A percentile compares a stretch with the other conserved stretches of the same genome.
Conservation (phyloP, 1,140 invertebrate genomes). For the Lepidurus arcticus region DNA sequence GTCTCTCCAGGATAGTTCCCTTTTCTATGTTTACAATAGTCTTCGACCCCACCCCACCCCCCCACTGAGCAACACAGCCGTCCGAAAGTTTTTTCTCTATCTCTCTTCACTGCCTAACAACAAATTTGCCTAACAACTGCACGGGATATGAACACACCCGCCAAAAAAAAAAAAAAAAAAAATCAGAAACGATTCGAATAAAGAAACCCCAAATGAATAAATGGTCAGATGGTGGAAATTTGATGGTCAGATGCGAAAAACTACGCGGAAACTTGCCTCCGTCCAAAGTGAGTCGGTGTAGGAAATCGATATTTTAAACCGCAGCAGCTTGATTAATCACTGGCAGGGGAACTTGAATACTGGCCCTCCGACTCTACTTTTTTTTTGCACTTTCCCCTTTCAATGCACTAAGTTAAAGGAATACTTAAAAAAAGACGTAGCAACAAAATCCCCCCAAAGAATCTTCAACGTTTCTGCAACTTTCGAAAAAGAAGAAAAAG, state of each 20-base stretch:
- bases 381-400: constrained; percentile 15
- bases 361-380: not conserved
- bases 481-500: not conserved
- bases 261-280: not conserved
- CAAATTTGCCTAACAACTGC: not conserved
- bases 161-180: no score
- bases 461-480: not conserved
- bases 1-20: not conserved
- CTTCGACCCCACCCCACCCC: not conserved
- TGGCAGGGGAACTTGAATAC: constrained; percentile 21
- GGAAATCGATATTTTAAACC: not conserved
- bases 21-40: not conserved
- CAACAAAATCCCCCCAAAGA: not conserved
- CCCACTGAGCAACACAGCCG: not conserved
- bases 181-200: no score
- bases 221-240: not conserved
- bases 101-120: not conserved
- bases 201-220: not conserved
- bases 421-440: not conserved
- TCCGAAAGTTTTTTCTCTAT: not conserved
- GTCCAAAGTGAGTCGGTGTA: not conserved
- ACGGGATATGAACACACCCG: not conserved
- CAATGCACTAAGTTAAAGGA: not conserved
- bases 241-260: not conserved
- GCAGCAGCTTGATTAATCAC: not conserved